A percentile compares a stretch with the other conserved stretches of the same genome.
phyloP scores from a whole-genome alignment of 2,113 vertebrate species.

The Eleginops maclovinus region DNA sequence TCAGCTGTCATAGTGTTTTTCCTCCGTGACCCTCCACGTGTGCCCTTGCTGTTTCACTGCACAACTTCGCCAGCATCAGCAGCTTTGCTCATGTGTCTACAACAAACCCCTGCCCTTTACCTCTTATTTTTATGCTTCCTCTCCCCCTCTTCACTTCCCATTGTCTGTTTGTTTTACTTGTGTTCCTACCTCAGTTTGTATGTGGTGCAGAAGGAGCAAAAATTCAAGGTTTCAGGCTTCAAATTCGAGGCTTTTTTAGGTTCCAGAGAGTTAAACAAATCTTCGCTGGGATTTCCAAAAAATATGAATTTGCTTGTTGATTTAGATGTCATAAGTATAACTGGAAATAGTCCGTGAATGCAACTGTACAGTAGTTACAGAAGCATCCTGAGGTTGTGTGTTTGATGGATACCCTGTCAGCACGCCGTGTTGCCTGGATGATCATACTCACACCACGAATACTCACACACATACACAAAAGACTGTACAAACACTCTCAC shows the following conservation, averaged over 20 bases:
- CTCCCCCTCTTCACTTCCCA: not conserved
- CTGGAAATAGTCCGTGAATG: conserved; percentile 4
- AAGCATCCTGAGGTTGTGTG: conserved; percentile 21
- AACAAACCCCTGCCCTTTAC: conserved; percentile 35
- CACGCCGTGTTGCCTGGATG: not conserved
- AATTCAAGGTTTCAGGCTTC: not conserved
- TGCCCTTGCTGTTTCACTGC: conserved; percentile 27
- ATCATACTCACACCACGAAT: not conserved
- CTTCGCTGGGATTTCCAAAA: not conserved
- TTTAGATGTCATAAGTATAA: not conserved
- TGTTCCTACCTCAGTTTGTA: conserved; percentile 1
- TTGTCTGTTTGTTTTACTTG: no score
- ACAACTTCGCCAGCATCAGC: conserved; percentile 11
- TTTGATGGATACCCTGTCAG: conserved; percentile 51
- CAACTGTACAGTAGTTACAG: conserved; percentile 8
- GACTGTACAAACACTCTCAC: not conserved
- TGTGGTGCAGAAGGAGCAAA: conserved; percentile 9
- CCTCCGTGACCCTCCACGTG: conserved; percentile 5
- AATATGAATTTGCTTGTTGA: not conserved
- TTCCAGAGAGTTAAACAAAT: not conserved
- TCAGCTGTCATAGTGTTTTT: conserved; percentile 15
- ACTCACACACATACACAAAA: not conserved
- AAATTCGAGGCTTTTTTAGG: not conserved
- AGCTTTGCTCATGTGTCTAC: conserved; percentile 22
- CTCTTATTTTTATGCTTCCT: conserved; percentile 40